A percentile compares a stretch with the other conserved stretches of the same genome.
phyloP scores from a whole-genome alignment of 2,888 invertebrate genomes.

The Sipha maydis region DNA sequence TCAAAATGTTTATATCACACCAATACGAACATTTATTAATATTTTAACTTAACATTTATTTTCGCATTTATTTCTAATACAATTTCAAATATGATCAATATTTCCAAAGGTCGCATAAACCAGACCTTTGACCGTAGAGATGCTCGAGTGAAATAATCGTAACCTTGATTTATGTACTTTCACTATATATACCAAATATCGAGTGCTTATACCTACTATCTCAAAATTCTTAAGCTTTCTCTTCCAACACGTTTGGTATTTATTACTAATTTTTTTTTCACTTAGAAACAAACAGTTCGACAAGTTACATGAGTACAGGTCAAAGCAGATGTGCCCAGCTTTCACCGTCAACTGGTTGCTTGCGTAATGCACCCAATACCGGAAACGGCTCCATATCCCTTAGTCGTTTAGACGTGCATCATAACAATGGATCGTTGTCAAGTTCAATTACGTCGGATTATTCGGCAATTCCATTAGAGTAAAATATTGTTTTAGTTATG shows the following conservation, averaged over 20 bases:
- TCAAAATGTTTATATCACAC: not conserved
- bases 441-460: slow-evolving; percentile 24
- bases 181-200: slow-evolving; percentile 30
- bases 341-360: slow-evolving; percentile 57
- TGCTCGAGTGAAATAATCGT: slow-evolving; percentile 12
- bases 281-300: slow-evolving; percentile 56
- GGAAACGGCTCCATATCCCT: slow-evolving; percentile 40
- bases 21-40: too few relatives aligned
- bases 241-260: slow-evolving; percentile 52
- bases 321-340: slow-evolving; percentile 59
- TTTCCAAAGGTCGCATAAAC: not conserved
- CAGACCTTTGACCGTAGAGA: slow-evolving; percentile 38
- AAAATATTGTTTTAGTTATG: not conserved
- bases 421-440: slow-evolving; percentile 30
- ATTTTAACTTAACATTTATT: too few relatives aligned
- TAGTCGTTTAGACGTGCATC: not conserved
- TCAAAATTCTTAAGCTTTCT: slow-evolving; percentile 57
- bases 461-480: not conserved
- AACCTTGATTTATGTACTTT: slow-evolving; percentile 55
- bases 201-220: slow-evolving; percentile 10
- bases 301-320: slow-evolving; percentile 55
- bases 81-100: not conserved
- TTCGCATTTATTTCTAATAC: not conserved
- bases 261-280: slow-evolving; percentile 23
- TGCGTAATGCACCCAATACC: slow-evolving; percentile 48